Conservation (phyloP, 2,888 invertebrate genomes). For the Trissolcus japonicus region DNA sequence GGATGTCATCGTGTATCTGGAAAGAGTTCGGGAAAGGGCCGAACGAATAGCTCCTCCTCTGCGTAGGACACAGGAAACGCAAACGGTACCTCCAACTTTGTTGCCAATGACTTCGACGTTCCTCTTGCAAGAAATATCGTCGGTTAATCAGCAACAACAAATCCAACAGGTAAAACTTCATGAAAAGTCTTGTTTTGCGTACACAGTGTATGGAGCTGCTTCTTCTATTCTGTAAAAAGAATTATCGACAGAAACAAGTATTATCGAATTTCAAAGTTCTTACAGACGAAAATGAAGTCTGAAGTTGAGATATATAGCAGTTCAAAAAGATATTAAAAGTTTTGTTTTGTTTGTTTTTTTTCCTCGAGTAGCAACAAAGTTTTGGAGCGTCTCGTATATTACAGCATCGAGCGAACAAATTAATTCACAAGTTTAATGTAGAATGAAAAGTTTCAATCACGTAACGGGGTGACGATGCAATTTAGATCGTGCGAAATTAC, state of each 20-base stretch:
- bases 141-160: slow-evolving; percentile 65
- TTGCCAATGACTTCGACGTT: slow-evolving; percentile 68
- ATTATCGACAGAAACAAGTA: too few relatives aligned
- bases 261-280: background rate
- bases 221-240: too few relatives aligned
- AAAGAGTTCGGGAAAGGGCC: slow-evolving; percentile 71
- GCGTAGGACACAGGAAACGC: slow-evolving; percentile 73
- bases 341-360: slow-evolving; percentile 3
- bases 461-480: slow-evolving; percentile 14
- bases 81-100: slow-evolving; percentile 68
- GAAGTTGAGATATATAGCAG: slow-evolving; percentile 14
- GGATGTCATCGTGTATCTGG: slow-evolving; percentile 70
- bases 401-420: slow-evolving; percentile 23
- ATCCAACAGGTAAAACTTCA: slow-evolving; percentile 67
- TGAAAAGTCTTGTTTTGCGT: background rate
- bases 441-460: slow-evolving; percentile 34
- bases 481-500: slow-evolving; percentile 18
- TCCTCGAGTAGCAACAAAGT: slow-evolving; percentile 16
- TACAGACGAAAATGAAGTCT: slow-evolving; percentile 10
- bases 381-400: slow-evolving; percentile 8
- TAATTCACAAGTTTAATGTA: slow-evolving; percentile 19
- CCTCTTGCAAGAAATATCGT: slow-evolving; percentile 70
- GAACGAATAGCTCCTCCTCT: slow-evolving; percentile 71
- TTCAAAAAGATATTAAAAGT: slow-evolving; percentile 29
- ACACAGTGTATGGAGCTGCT: too few relatives aligned